Conservation (phyloP, 2,888 invertebrate species). For the Adineta ricciae region DNA sequence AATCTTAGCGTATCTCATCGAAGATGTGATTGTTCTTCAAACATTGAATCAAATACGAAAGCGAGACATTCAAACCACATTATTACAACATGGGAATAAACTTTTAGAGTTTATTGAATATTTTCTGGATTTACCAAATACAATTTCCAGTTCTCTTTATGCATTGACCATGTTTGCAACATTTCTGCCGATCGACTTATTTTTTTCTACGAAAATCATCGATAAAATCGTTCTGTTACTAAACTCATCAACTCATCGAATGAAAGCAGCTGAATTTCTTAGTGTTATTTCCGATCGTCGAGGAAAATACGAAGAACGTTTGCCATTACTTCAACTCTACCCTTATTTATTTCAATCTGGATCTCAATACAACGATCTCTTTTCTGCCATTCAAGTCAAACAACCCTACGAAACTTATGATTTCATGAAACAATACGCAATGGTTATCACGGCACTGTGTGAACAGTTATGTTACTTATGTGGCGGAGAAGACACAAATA, state of each 20-base stretch:
- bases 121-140: not conserved
- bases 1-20: slow-evolving; percentile 10
- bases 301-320: slow-evolving; percentile 28
- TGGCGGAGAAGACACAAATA: not conserved
- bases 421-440: slow-evolving; percentile 7
- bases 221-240: slow-evolving; percentile 20
- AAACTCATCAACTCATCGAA: not conserved
- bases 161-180: slow-evolving; percentile 20
- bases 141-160: not conserved
- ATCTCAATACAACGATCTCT: not conserved
- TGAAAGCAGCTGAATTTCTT: slow-evolving; percentile 27
- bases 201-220: slow-evolving; percentile 16
- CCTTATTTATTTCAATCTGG: not conserved
- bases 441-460: not conserved
- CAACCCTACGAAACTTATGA: not conserved
- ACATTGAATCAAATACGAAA: not conserved
- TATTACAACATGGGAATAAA: slow-evolving; percentile 7
- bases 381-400: not conserved
- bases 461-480: slow-evolving; percentile 19
- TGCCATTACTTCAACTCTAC: slow-evolving; percentile 26
- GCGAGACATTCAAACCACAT: slow-evolving; percentile 19
- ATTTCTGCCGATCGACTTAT: not conserved
- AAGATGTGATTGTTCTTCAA: slow-evolving; percentile 21
- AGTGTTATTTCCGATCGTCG: slow-evolving; percentile 24
- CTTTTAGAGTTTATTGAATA: not conserved